Evolutionary conservation across 2,888 invertebrate genomes (phyloP).

Genomic region (Macaria liturata): DNA sequence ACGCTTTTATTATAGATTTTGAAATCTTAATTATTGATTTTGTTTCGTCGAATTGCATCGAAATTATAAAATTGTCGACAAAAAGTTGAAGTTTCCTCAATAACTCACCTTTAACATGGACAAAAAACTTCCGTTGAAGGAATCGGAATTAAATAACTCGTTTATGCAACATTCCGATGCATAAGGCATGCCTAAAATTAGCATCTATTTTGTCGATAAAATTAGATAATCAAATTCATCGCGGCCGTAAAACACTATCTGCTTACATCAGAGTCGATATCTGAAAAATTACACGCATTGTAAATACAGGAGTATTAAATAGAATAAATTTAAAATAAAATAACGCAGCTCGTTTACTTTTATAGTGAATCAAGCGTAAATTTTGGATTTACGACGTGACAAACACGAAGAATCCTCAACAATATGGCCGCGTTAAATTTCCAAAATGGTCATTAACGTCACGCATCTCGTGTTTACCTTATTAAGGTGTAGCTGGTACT

Average conservation of each 20-base stretch:
- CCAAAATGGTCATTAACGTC: slow-evolving; percentile 63
- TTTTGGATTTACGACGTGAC: slow-evolving; percentile 69
- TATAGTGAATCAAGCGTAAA: slow-evolving; percentile 54
- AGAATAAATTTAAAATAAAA: slow-evolving; percentile 52
- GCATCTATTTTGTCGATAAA: slow-evolving; percentile 44
- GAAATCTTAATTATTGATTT: too few relatives aligned
- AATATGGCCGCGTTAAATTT: slow-evolving; percentile 61
- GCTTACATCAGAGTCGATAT: slow-evolving; percentile 35
- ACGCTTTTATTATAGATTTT: too few relatives aligned
- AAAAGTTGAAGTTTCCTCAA: slow-evolving; percentile 7
- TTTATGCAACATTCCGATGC: slow-evolving; percentile 38
- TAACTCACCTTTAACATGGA: slow-evolving; percentile 4
- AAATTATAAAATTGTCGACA: too few relatives aligned
- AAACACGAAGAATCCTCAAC: slow-evolving; percentile 56
- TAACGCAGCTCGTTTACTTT: slow-evolving; percentile 43
- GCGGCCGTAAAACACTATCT: slow-evolving; percentile 14
- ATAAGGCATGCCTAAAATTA: slow-evolving; percentile 41
- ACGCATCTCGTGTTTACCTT: slow-evolving; percentile 59
- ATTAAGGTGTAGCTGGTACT: slow-evolving; percentile 64
- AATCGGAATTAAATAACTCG: slow-evolving; percentile 41
- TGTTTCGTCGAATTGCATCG: too few relatives aligned
- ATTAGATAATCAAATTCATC: slow-evolving; percentile 37
- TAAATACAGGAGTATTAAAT: slow-evolving; percentile 25
- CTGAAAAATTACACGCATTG: slow-evolving; percentile 29
- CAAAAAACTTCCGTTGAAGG: slow-evolving; percentile 26